phyloP scores from a whole-genome alignment of 1,140 invertebrate genomes.

The Pantala flavescens region DNA sequence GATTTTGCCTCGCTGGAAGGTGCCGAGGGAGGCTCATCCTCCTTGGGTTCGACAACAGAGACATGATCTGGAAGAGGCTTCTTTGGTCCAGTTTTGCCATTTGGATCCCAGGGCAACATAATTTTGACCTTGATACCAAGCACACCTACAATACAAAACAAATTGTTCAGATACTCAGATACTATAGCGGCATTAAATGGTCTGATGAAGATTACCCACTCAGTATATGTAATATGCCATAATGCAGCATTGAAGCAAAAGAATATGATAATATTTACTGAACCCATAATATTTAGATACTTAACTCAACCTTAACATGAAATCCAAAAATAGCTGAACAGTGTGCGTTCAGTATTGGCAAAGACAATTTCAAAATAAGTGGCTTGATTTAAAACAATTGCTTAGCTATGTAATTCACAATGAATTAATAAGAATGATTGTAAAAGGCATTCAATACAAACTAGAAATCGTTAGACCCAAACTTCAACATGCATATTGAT shows the following conservation, averaged over 20 bases:
- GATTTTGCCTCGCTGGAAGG: slow-evolving; percentile 53
- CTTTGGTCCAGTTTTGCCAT: slow-evolving; percentile 95
- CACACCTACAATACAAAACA: slow-evolving; percentile 40
- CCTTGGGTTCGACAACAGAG: slow-evolving; percentile 88
- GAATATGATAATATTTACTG: too few species aligned
- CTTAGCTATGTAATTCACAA: too few species aligned
- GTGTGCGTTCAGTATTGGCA: too few species aligned
- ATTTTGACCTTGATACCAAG: slow-evolving; percentile 96
- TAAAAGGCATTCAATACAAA: too few species aligned
- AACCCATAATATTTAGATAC: too few species aligned
- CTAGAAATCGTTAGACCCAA: too few species aligned
- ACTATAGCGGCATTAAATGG: slow-evolving; percentile 17
- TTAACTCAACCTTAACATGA: too few species aligned
- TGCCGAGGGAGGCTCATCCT: slow-evolving; percentile 53
- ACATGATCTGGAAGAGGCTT: slow-evolving; percentile 95
- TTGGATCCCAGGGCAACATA: slow-evolving; percentile 96
- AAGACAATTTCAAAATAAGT: too few species aligned
- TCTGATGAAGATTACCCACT: neutral
- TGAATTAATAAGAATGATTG: too few species aligned
- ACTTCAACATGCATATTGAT: neutral
- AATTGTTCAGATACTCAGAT: slow-evolving; percentile 23
- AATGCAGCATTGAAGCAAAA: too few species aligned
- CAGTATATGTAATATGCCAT: neutral
- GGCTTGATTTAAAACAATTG: too few species aligned
- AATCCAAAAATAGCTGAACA: too few species aligned